Evolutionary conservation across 1,140 invertebrate species (phyloP), one percentile per base, ranked within the genome.

Genomic region (Lutraria rhynchaena): DNA sequence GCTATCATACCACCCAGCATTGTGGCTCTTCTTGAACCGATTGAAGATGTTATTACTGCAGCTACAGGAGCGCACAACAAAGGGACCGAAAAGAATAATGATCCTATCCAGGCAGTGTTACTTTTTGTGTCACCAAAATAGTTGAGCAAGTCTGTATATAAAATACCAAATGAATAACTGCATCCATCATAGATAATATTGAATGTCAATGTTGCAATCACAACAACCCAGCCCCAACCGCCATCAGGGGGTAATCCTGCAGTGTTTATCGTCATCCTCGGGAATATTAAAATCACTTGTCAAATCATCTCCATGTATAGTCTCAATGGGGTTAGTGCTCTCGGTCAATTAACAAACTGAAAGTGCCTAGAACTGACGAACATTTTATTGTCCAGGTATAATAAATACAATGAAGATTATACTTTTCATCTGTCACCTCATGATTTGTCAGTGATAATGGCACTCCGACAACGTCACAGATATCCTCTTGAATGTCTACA

Each of bases 111-210:
- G 19, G 98, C 96, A 1, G 96, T 96, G 81, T 95, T 97, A 80
- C 96, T 97, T 89, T 96, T 96, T 31, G 95, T 95, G 89, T 96
- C 96, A 44, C 94, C 95, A 91, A 97, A 99, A 89, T 96, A 95
- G 9, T 92, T 93, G 35, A 97, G 95, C 74, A 99, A 95, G 87
- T 97, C 95, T n/a, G 94, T 80, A 55, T 87, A 91, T 9, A 92
- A 75, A 55, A 92, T 87, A n/a, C 92, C 92, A 86, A 93, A 93
- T 9, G 92, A 92, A 77, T 92, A 94, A n/a, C 90, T 86, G 61
- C 93, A 89, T 19, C 98, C 98, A 92, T 99, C 98, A 29, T 96
- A 97, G 85, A 98, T 98, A 22, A 98, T 93, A 90, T 98, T 98
- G 46, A 98, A 95, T 92, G 97, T 94, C 88, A 98, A 98, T 0